These are phyloP conservation scores for Lymantria dispar DNA, from an alignment of 2,888 invertebrate genomes.

Conservation along the genomic window DNA sequence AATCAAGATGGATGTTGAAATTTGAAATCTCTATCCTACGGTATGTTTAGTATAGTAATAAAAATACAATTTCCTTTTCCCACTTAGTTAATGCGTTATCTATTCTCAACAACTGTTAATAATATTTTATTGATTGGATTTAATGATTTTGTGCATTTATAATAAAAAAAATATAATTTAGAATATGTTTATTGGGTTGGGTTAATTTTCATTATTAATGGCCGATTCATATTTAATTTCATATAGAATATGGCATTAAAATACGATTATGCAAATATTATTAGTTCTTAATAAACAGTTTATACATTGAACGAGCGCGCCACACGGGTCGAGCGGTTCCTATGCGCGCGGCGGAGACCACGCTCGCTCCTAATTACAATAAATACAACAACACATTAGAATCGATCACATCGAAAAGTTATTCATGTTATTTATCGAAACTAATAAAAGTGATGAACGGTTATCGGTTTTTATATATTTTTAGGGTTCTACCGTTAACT, in stretches of 20 bases:
- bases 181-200: slow-evolving; percentile 57
- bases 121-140: slow-evolving; percentile 61
- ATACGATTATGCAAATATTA: slow-evolving; percentile 79
- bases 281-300: slow-evolving; percentile 78
- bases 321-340: slow-evolving; percentile 44
- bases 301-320: slow-evolving; percentile 66
- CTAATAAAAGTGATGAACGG: slow-evolving; percentile 79
- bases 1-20: slow-evolving; percentile 25
- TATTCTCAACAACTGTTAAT: slow-evolving; percentile 44
- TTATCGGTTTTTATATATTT: slow-evolving; percentile 66
- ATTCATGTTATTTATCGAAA: slow-evolving; percentile 75
- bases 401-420: slow-evolving; percentile 77
- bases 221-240: slow-evolving; percentile 76
- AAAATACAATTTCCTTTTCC: slow-evolving; percentile 52
- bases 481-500: slow-evolving; percentile 39
- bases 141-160: slow-evolving; percentile 61
- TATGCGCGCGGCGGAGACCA: slow-evolving; percentile 17
- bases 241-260: slow-evolving; percentile 65
- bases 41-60: slow-evolving; percentile 36
- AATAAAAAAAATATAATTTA: slow-evolving; percentile 52
- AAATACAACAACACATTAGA: slow-evolving; percentile 77
- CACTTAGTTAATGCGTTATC: slow-evolving; percentile 50
- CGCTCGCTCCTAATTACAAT: slow-evolving; percentile 66
- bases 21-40: slow-evolving; percentile 40
- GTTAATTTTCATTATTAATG: slow-evolving; percentile 73